phyloP scores from a whole-genome alignment of 2,113 vertebrate species.

The Columba livia region DNA sequence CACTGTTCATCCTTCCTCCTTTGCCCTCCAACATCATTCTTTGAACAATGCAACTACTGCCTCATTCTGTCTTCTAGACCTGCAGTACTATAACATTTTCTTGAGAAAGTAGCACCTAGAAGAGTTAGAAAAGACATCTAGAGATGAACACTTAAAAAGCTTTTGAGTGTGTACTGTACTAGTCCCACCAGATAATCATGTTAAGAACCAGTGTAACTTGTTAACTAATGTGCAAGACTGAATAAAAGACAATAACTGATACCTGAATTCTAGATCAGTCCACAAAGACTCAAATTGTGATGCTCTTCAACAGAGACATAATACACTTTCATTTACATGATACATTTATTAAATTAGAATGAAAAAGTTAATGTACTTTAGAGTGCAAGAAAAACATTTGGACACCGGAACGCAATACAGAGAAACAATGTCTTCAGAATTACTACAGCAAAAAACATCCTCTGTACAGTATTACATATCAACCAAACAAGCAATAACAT shows the following conservation, averaged over 20 bases:
- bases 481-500: conserved; percentile 49
- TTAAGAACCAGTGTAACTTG: neutral
- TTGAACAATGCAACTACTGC: neutral
- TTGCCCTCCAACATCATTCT: neutral
- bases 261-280: neutral
- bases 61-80: neutral
- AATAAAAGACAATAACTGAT: neutral
- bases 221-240: neutral
- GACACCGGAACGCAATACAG: conserved; percentile 46
- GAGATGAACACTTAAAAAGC: neutral
- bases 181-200: neutral
- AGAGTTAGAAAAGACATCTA: neutral
- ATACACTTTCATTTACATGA: conserved; percentile 48
- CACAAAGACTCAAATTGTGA: neutral
- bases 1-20: neutral
- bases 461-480: conserved; percentile 50
- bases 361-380: conserved; percentile 67
- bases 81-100: neutral
- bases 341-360: conserved; percentile 79
- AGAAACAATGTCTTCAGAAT: conserved; percentile 41
- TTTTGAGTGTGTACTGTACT: neutral
- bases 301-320: conserved; percentile 8
- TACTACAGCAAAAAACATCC: conserved; percentile 35
- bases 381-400: conserved; percentile 66
- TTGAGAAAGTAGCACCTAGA: neutral